These are phyloP conservation scores for Chaenodraco wilsoni DNA, from an alignment of 2,797 vertebrate genomes.

Conservation along the genomic window DNA sequence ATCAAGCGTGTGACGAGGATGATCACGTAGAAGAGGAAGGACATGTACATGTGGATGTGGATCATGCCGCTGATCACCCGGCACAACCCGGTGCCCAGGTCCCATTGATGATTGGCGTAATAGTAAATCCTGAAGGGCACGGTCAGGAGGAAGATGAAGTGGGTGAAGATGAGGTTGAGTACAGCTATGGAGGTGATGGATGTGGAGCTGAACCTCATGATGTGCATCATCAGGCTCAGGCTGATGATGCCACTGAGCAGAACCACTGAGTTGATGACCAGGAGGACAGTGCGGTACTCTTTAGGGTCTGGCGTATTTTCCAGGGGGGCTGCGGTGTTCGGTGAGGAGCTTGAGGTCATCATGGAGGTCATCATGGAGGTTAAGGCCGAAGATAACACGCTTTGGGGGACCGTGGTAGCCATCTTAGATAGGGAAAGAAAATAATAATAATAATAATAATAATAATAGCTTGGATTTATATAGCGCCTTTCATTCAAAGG, in stretches of 20 bases:
- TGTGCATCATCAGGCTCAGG: slow-evolving; percentile 79
- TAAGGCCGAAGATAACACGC: rapidly evolving
- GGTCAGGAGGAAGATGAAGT: slow-evolving; percentile 89
- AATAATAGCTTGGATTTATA: no score
- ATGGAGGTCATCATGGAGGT: rapidly evolving
- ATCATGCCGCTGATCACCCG: slow-evolving; percentile 89
- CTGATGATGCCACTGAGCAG: slow-evolving; percentile 84
- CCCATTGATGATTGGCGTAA: slow-evolving; percentile 75
- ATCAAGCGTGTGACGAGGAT: slow-evolving; percentile 86
- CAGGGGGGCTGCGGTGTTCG: rapidly evolving
- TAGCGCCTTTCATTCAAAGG: no score
- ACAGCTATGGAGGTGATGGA: slow-evolving; percentile 89
- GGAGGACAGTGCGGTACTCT: slow-evolving; percentile 47
- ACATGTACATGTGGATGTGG: slow-evolving; percentile 93
- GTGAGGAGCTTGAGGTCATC: rapidly evolving
- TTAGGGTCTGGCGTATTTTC: rapidly evolving
- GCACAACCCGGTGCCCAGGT: slow-evolving; percentile 71
- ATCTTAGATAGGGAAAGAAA: slow-evolving; percentile 30
- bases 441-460: no score
- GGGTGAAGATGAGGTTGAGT: slow-evolving; percentile 89
- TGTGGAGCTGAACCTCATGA: slow-evolving; percentile 85
- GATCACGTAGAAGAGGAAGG: slow-evolving; percentile 89
- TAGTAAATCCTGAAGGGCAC: slow-evolving; percentile 93
- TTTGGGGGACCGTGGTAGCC: rapidly evolving
- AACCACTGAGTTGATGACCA: slow-evolving; percentile 79